phyloP scores from a whole-genome alignment of 2,888 invertebrate genomes.

The Pollenia griseotomentosa region DNA sequence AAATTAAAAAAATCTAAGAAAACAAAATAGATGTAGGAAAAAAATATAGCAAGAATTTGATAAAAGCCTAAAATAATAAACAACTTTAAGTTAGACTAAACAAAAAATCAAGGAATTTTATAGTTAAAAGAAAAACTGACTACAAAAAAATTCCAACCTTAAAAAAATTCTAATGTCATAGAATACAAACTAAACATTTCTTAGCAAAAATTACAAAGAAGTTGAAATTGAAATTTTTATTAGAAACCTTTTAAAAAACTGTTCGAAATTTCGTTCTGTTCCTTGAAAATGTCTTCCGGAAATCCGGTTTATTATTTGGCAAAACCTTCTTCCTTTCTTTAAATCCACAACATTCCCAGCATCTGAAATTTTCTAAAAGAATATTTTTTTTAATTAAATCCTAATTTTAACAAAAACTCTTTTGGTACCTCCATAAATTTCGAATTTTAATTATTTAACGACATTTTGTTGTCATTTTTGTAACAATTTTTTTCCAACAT shows the following conservation, averaged over 20 bases:
- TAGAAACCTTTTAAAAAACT: too few relatives aligned
- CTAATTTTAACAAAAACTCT: slow-evolving; percentile 48
- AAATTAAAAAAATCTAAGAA: background rate
- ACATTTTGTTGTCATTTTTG: slow-evolving; percentile 66
- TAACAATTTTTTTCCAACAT: slow-evolving; percentile 45
- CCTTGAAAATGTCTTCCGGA: slow-evolving; percentile 3
- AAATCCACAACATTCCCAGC: background rate
- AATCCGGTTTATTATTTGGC: slow-evolving; percentile 55
- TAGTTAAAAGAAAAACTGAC: background rate
- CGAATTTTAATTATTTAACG: slow-evolving; percentile 58
- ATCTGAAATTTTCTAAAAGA: background rate
- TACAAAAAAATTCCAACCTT: background rate
- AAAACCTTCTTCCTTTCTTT: background rate
- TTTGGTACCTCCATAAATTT: slow-evolving; percentile 46
- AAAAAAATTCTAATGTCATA: too few relatives aligned
- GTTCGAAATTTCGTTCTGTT: too few relatives aligned
- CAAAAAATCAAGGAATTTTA: background rate
- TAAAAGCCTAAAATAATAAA: too few relatives aligned
- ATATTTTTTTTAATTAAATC: background rate
- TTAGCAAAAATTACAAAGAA: too few relatives aligned
- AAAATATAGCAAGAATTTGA: background rate
- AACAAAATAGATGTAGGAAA: slow-evolving; percentile 7
- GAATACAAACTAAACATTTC: too few relatives aligned
- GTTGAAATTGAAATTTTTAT: too few relatives aligned
- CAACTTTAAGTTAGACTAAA: background rate